phyloP scores from a whole-genome alignment of 1,140 invertebrate species.

The Ganaspis sp. region DNA sequence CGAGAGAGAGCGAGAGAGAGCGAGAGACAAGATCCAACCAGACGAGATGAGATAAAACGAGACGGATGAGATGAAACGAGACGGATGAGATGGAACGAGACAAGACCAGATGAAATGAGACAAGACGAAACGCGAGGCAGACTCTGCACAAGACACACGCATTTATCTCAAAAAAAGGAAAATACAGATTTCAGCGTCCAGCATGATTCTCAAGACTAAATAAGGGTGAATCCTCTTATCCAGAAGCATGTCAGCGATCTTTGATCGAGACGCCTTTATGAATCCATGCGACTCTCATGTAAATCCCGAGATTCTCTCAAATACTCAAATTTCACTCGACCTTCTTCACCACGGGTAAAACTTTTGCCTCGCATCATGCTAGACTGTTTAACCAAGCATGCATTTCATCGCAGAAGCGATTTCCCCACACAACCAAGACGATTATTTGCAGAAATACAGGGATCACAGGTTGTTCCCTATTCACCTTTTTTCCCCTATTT shows the following conservation, averaged over 20 bases:
- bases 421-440: background rate
- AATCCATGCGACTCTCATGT: background rate
- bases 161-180: background rate
- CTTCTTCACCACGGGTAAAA: conserved; percentile 16
- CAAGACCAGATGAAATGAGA: background rate
- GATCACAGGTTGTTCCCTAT: no score
- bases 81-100: conserved; percentile 5
- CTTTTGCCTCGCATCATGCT: background rate
- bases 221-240: background rate
- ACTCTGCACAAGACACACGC: background rate
- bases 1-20: conserved; percentile 44
- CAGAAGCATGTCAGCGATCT: background rate
- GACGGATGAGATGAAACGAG: conserved; percentile 17
- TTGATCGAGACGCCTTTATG: conserved; percentile 14
- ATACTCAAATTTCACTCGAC: conserved; percentile 15
- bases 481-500: no score
- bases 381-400: conserved; percentile 14
- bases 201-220: background rate
- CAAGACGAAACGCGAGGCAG: background rate
- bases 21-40: background rate
- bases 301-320: background rate
- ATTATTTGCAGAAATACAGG: conserved; percentile 12
- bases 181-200: background rate
- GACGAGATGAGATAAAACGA: conserved; percentile 18
- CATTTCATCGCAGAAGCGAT: conserved; percentile 17